Conservation (phyloP, 2,113 vertebrate genomes). For the Limanda limanda region DNA sequence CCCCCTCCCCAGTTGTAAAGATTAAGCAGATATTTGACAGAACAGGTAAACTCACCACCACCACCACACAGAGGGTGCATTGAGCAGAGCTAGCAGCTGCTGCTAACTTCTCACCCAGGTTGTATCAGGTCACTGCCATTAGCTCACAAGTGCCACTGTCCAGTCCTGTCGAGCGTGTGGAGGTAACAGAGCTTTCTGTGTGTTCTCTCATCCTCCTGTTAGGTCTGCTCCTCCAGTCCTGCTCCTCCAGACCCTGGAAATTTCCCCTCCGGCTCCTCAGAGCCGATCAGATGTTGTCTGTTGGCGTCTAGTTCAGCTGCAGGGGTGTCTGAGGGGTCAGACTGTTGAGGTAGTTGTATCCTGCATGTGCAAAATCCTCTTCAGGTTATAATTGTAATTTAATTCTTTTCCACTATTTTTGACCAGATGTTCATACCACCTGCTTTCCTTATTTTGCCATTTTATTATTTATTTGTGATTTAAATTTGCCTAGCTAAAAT, state of each 20-base stretch:
- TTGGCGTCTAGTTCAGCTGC: neutral
- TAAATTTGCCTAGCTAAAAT: too few relatives aligned
- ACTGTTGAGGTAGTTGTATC: neutral
- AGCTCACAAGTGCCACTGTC: constrained; percentile 14
- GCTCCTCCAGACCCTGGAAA: neutral
- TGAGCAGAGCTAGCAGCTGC: neutral
- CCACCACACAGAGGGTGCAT: constrained; percentile 8
- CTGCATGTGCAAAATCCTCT: neutral
- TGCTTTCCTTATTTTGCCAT: too few relatives aligned
- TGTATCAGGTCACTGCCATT: constrained; percentile 15
- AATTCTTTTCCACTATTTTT: too few relatives aligned
- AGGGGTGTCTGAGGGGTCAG: neutral
- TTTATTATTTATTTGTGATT: too few relatives aligned
- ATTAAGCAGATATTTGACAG: neutral
- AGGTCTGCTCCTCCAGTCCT: constrained; percentile 22
- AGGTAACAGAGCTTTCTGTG: constrained; percentile 23
- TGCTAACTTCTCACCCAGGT: constrained; percentile 8
- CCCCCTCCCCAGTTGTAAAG: too few relatives aligned
- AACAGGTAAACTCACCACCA: neutral
- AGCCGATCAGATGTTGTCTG: neutral
- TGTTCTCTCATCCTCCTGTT: constrained; percentile 45
- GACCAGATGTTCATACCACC: too few relatives aligned
- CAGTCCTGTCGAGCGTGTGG: neutral
- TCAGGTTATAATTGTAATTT: neutral
- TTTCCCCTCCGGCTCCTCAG: neutral